phyloP scores from a whole-genome alignment of 2,113 vertebrate species.

The Crotalus viridis region DNA sequence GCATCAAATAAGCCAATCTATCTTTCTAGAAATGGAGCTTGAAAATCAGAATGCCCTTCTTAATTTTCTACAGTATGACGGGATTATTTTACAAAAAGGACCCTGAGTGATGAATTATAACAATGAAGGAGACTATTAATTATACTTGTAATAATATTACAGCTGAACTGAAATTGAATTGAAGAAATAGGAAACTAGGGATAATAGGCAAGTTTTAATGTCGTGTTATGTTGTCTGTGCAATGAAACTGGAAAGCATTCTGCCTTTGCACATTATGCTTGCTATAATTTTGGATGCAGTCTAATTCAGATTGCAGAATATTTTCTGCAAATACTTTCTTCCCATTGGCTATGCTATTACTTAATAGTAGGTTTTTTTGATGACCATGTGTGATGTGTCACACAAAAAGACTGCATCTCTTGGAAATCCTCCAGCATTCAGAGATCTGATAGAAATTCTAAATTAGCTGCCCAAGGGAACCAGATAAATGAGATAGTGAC shows the following conservation, averaged over 20 bases:
- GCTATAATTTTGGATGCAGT: neutral
- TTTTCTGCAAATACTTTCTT: neutral
- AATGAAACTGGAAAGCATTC: neutral
- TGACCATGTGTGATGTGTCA: neutral
- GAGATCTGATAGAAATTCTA: neutral
- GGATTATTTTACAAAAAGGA: neutral
- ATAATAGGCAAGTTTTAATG: neutral
- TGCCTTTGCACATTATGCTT: neutral
- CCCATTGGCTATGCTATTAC: neutral
- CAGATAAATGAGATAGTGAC: neutral
- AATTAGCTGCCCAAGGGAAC: neutral
- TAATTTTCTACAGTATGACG: neutral
- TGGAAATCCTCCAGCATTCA: neutral
- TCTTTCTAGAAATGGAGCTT: neutral
- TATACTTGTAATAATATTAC: neutral
- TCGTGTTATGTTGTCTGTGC: neutral
- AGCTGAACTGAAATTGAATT: neutral
- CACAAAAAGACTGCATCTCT: neutral
- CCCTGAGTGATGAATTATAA: neutral
- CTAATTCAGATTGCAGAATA: neutral
- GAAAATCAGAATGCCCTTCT: neutral
- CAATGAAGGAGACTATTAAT: neutral
- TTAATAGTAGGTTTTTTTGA: neutral
- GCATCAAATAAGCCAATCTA: neutral
- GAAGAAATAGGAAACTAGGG: neutral